Conservation (phyloP, 53 echinoderm and acorn worm species). For the Actinopyga echinites region DNA sequence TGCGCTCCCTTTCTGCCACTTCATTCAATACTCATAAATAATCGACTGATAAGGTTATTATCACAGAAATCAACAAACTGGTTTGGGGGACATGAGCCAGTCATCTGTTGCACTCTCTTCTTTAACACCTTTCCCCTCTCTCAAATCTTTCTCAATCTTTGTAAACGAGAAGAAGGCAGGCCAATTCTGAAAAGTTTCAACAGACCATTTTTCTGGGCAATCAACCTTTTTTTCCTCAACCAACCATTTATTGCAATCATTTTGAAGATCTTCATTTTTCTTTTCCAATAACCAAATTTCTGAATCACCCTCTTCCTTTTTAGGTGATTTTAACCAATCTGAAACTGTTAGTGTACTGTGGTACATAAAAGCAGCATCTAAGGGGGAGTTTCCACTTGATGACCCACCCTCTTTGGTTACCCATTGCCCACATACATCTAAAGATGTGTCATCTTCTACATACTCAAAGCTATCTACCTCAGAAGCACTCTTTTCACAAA, state of each 20-base stretch:
- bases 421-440: too few relatives aligned
- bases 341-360: not conserved
- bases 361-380: conserved; percentile 1
- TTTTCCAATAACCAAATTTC: not conserved
- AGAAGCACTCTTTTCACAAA: not conserved
- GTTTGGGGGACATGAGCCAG: not conserved
- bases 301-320: not conserved
- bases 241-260: conserved; percentile 23
- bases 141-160: too few relatives aligned
- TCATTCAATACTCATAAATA: too few relatives aligned
- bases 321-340: not conserved
- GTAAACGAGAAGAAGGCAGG: too few relatives aligned
- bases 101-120: not conserved
- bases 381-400: not conserved
- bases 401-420: too few relatives aligned
- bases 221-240: not conserved
- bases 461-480: not conserved
- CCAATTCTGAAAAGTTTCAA: too few relatives aligned
- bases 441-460: too few relatives aligned
- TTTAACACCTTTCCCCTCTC: too few relatives aligned
- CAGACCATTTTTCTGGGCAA: not conserved
- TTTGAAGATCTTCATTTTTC: not conserved
- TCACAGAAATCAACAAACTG: not conserved
- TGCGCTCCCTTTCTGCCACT: too few relatives aligned
- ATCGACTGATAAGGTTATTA: too few relatives aligned